Evolutionary conservation across 2,797 vertebrate genomes (phyloP).

Genomic region (Hydrophis major): DNA sequence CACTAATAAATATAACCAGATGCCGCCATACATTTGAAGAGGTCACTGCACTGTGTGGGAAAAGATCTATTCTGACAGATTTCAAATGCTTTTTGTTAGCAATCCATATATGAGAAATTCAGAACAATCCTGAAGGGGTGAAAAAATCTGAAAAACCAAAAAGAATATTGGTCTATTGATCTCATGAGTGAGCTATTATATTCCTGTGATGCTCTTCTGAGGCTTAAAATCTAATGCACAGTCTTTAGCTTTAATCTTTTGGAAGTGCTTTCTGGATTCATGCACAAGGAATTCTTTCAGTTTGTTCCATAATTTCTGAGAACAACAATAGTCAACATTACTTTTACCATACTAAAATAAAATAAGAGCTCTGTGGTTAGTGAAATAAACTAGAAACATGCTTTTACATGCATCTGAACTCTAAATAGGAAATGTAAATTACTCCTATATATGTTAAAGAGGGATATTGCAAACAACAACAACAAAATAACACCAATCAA

Average conservation of each 20-base stretch:
- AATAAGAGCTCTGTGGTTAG: neutral
- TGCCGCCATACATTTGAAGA: neutral
- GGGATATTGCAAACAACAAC: neutral
- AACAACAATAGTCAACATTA: neutral
- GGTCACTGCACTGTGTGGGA: neutral
- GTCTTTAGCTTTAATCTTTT: constrained; percentile 5
- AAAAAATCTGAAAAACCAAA: constrained; percentile 2
- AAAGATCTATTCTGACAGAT: neutral
- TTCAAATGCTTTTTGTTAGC: constrained; percentile 10
- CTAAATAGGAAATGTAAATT: neutral
- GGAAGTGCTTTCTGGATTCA: constrained; percentile 1
- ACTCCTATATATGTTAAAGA: neutral
- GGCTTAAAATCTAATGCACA: neutral
- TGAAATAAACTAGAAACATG: neutral
- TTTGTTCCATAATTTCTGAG: neutral
- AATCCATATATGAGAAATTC: neutral
- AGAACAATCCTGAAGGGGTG: neutral
- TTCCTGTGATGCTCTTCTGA: neutral
- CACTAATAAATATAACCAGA: constrained; percentile 15
- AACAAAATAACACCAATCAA: neutral
- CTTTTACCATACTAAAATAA: neutral
- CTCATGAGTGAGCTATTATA: constrained; percentile 1
- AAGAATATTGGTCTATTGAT: constrained; percentile 7
- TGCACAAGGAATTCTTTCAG: neutral
- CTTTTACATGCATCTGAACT: neutral